Evolutionary conservation across 2,113 vertebrate species (phyloP).

Genomic region (Callaeas wilsoni): DNA sequence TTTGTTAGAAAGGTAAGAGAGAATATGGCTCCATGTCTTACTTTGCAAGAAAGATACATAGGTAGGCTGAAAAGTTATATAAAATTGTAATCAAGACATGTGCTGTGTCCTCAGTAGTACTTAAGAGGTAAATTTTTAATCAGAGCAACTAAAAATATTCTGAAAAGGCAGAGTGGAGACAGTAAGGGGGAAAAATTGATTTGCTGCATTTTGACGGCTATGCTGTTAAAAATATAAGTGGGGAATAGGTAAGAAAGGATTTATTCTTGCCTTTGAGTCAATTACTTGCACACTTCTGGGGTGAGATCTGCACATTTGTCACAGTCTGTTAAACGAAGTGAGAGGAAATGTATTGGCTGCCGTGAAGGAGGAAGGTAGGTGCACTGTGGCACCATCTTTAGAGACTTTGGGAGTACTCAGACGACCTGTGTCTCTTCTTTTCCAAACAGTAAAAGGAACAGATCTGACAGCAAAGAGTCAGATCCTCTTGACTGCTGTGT

Average conservation of each 20-base stretch:
- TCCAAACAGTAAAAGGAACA: not conserved
- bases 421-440: not conserved
- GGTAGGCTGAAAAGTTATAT: not conserved
- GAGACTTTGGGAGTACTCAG: not conserved
- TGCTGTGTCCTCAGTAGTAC: slow-evolving; percentile 6
- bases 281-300: not conserved
- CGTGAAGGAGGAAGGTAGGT: not conserved
- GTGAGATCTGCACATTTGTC: not conserved
- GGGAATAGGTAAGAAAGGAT: not conserved
- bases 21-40: not conserved
- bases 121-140: slow-evolving; percentile 63
- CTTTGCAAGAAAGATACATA: not conserved
- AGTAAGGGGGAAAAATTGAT: not conserved
- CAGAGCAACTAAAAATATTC: slow-evolving; percentile 44
- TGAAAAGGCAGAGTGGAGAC: not conserved
- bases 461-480: not conserved
- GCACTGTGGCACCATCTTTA: not conserved
- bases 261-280: slow-evolving; percentile 7
- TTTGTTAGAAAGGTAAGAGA: not conserved
- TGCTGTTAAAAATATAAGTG: not conserved
- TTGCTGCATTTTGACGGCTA: not conserved
- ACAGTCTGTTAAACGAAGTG: not conserved
- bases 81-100: slow-evolving; percentile 28
- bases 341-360: not conserved
- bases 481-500: not conserved